Conservation (phyloP, 2,113 vertebrate species). For the Dunckerocampus dactyliophorus region DNA sequence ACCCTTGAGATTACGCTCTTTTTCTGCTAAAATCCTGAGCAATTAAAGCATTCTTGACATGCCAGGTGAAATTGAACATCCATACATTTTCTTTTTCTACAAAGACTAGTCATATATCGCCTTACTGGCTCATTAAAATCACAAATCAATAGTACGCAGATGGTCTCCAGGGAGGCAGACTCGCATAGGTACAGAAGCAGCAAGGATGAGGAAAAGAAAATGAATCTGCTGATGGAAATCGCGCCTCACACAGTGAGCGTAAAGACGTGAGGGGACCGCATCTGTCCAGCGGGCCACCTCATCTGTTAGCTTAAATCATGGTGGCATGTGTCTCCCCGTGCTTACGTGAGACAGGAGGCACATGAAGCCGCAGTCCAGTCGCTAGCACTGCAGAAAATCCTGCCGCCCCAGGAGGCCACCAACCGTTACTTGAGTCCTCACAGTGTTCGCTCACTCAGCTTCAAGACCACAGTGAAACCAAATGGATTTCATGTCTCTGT, state of each 20-base stretch:
- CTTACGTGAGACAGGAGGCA: constrained; percentile 11
- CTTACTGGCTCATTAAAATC: constrained; percentile 31
- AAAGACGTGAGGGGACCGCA: constrained; percentile 28
- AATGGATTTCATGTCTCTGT: constrained; percentile 66
- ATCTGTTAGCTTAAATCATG: constrained; percentile 56
- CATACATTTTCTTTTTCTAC: neutral
- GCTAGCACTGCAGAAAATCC: constrained; percentile 42
- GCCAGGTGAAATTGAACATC: constrained; percentile 12
- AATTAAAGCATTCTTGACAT: constrained; percentile 22
- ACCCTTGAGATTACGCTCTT: neutral
- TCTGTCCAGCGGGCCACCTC: constrained; percentile 35
- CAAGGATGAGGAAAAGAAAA: constrained; percentile 25
- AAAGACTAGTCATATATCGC: neutral
- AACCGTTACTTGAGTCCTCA: constrained; percentile 43
- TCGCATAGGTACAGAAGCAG: neutral
- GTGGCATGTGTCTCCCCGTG: constrained; percentile 29
- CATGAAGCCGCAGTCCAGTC: constrained; percentile 11
- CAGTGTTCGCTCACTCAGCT: constrained; percentile 37
- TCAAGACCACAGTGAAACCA: constrained; percentile 65
- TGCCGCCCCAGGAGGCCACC: constrained; percentile 34
- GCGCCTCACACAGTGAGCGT: constrained; percentile 19
- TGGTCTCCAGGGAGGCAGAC: constrained; percentile 11
- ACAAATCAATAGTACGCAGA: constrained; percentile 14
- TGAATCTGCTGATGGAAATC: constrained; percentile 38
- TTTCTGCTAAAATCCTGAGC: constrained; percentile 13